Evolutionary conservation across 2,888 invertebrate genomes (phyloP).

Genomic region (Ochropacha duplaris): DNA sequence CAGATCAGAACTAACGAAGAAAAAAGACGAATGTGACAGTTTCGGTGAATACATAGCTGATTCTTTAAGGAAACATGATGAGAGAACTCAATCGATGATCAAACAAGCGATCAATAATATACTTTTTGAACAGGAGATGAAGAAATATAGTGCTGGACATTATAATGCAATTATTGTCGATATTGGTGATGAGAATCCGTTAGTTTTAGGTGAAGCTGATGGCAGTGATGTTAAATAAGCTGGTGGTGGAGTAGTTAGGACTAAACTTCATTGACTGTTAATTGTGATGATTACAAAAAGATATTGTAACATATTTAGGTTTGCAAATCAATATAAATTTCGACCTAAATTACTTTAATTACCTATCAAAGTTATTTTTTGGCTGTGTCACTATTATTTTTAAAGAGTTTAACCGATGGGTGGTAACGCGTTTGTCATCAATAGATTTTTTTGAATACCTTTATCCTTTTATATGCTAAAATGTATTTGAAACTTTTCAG

Average conservation of each 20-base stretch:
- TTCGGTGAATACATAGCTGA: constrained; percentile 75
- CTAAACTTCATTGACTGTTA: too few species aligned
- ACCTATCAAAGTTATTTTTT: too few species aligned
- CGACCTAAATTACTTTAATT: too few species aligned
- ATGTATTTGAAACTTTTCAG: not conserved
- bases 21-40: constrained; percentile 73
- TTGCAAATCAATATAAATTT: too few species aligned
- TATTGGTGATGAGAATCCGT: constrained; percentile 61
- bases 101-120: constrained; percentile 77
- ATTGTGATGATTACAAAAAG: too few species aligned
- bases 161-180: constrained; percentile 51
- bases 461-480: too few species aligned
- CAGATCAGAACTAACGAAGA: constrained; percentile 48
- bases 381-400: too few species aligned
- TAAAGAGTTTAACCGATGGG: too few species aligned
- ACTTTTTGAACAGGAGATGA: constrained; percentile 75
- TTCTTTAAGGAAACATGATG: constrained; percentile 71
- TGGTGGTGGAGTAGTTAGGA: not conserved
- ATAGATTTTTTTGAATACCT: too few species aligned
- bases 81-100: constrained; percentile 70
- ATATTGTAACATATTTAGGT: too few species aligned
- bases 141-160: constrained; percentile 55
- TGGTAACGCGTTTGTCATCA: too few species aligned
- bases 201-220: not conserved
- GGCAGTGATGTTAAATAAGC: not conserved